Evolutionary conservation across 2,888 invertebrate species (phyloP).

Genomic region (Amiota communis): DNA sequence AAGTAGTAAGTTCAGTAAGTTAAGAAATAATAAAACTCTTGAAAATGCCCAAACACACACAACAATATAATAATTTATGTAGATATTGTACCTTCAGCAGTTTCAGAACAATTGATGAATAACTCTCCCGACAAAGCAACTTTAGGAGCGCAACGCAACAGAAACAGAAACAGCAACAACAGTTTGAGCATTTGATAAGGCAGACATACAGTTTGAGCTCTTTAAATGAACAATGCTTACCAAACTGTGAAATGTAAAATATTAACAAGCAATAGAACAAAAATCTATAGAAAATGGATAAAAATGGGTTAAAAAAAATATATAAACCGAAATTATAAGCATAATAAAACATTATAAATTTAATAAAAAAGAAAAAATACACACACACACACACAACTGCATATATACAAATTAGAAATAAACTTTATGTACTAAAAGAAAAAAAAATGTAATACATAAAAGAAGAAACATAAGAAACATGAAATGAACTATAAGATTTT

Average conservation of each 20-base stretch:
- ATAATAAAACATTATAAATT: constrained; percentile 22
- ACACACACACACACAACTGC: constrained; percentile 41
- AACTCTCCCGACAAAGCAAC: neutral
- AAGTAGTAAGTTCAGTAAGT: constrained; percentile 53
- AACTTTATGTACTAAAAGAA: constrained; percentile 48
- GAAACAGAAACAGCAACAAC: neutral
- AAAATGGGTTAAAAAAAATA: constrained; percentile 38
- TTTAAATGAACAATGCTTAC: neutral
- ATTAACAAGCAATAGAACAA: constrained; percentile 41
- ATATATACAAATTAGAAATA: constrained; percentile 46
- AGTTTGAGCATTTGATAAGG: neutral
- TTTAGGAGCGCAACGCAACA: neutral
- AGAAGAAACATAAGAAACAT: constrained; percentile 35
- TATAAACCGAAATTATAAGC: neutral
- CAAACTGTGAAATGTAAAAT: constrained; percentile 15
- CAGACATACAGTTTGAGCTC: neutral
- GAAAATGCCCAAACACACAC: neutral
- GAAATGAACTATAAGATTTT: constrained; percentile 41
- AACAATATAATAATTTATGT: neutral
- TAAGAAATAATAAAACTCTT: constrained; percentile 44
- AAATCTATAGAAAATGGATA: constrained; percentile 40
- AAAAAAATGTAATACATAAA: constrained; percentile 40
- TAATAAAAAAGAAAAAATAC: constrained; percentile 31
- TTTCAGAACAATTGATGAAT: neutral
- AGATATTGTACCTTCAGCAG: constrained; percentile 16